A percentile compares a stretch with the other conserved stretches of the same genome.
Evolutionary conservation across 2,113 vertebrate genomes (phyloP).

Genomic region (Gallinago undulata): DNA sequence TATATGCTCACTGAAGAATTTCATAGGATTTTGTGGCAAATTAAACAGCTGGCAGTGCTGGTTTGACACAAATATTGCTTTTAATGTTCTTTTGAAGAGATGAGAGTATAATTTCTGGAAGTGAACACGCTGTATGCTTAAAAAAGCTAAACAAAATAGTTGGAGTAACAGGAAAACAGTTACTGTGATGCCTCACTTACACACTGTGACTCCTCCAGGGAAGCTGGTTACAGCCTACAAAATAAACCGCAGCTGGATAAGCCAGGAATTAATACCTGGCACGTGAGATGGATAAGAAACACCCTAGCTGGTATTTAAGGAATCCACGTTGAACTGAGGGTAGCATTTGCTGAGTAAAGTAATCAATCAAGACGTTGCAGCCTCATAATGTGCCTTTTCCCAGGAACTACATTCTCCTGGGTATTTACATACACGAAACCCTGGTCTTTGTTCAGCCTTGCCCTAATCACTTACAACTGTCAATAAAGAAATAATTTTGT

Average conservation of each 20-base stretch:
- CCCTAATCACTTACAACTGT: neutral
- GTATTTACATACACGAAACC: neutral
- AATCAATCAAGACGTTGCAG: neutral
- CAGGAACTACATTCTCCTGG: neutral
- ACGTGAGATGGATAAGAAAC: neutral
- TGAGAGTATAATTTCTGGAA: neutral
- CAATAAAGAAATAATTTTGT: neutral
- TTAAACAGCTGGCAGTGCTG: neutral
- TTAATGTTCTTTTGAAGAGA: neutral
- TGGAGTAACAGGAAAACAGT: neutral
- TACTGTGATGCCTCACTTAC: neutral
- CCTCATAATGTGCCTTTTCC: neutral
- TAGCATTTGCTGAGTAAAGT: neutral
- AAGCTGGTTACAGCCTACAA: neutral
- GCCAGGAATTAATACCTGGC: neutral
- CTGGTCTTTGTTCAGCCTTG: neutral
- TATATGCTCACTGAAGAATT: neutral
- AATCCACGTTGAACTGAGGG: neutral
- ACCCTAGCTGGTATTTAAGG: neutral
- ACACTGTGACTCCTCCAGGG: neutral
- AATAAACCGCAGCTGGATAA: neutral
- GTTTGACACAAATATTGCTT: neutral
- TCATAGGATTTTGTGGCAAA: neutral
- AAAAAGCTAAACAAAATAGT: neutral
- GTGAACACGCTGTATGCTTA: neutral